A percentile compares a stretch with the other conserved stretches of the same genome.
Conservation (phyloP, 2,113 vertebrate genomes). For the Plecturocebus donacophilus region DNA sequence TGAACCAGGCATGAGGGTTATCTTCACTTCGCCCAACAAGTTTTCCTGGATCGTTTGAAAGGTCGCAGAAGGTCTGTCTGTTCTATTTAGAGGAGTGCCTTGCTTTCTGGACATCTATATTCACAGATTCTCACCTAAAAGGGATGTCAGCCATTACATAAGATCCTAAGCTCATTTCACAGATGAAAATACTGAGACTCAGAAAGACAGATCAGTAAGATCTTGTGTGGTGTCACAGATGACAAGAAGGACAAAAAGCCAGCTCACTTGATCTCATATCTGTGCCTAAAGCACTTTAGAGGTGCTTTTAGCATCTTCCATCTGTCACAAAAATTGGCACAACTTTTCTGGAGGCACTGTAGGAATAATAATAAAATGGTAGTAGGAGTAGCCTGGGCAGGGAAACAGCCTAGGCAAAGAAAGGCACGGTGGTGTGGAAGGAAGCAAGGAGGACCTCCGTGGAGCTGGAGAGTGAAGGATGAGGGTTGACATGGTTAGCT, state of each 20-base stretch:
- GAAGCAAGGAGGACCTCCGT: neutral
- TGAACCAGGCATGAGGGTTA: neutral
- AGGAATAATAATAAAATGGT: neutral
- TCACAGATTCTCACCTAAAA: neutral
- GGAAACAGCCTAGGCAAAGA: neutral
- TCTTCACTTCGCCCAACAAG: neutral
- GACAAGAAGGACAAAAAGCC: neutral
- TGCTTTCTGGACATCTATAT: neutral
- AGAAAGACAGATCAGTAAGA: neutral
- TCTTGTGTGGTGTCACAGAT: neutral
- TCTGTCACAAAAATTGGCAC: neutral
- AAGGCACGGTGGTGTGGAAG: neutral
- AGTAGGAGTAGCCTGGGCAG: no score
- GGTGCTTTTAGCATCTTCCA: neutral
- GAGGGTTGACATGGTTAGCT: no score
- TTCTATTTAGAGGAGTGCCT: neutral
- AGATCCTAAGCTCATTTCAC: neutral
- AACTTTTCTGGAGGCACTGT: neutral
- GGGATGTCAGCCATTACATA: neutral
- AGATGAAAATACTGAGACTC: neutral
- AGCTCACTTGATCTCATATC: neutral
- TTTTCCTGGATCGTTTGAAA: slow-evolving; percentile 37
- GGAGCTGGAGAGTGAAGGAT: neutral
- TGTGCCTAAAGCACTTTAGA: neutral
- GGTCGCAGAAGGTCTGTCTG: neutral